phyloP scores from a whole-genome alignment of 1,140 invertebrate genomes.

The Heterodera schachtii region DNA sequence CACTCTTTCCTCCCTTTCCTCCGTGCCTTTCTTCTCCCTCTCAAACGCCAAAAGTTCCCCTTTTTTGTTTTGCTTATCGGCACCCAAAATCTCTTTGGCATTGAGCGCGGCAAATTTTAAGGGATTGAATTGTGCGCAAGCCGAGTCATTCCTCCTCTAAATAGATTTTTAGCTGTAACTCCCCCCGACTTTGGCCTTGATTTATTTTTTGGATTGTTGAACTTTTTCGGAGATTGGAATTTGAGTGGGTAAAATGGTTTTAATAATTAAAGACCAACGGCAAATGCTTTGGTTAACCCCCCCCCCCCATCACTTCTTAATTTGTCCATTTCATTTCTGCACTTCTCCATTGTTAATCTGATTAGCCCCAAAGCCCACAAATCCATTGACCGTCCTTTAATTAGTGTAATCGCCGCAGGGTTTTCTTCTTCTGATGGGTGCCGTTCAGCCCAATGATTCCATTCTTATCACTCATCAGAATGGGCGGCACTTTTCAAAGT shows the following conservation, averaged over 20 bases:
- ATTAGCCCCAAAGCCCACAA: background rate
- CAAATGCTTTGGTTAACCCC: too few relatives aligned
- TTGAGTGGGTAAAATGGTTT: background rate
- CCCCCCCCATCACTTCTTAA: too few relatives aligned
- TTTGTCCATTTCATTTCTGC: background rate
- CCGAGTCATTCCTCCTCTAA: background rate
- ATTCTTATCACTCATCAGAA: background rate
- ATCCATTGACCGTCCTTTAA: background rate
- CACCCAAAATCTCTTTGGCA: background rate
- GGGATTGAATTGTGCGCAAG: background rate
- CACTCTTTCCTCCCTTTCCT: background rate
- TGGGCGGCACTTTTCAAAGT: background rate
- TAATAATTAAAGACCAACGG: too few relatives aligned
- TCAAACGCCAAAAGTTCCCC: too few relatives aligned
- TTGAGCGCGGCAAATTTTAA: background rate
- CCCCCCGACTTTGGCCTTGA: background rate
- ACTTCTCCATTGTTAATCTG: background rate
- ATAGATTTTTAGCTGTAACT: background rate
- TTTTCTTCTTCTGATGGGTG: background rate
- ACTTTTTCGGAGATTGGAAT: background rate
- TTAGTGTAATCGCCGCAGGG: background rate
- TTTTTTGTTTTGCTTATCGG: slow-evolving; percentile 6
- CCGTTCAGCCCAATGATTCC: background rate
- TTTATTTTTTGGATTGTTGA: background rate
- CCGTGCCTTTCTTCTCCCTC: background rate